Base-by-base conservation (phyloP, 1,140 invertebrate genomes). In the Sitodiplosis mosellana region DNA sequence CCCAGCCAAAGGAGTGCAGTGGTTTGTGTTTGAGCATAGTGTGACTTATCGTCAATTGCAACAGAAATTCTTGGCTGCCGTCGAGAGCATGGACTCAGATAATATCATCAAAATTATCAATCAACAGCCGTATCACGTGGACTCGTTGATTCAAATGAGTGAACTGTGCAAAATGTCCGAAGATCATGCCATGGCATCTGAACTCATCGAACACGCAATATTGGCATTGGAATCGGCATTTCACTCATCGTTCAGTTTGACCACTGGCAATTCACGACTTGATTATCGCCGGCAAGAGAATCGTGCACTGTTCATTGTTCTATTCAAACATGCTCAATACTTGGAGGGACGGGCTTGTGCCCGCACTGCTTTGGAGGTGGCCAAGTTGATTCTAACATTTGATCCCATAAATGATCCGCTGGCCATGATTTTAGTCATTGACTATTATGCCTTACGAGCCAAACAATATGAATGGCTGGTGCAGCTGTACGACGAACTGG, bases 391-490 rank as follows among this genome's bases (percentile, higher is more conserved):
- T 21, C 61, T 83, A 33, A 83, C 81, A 40, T 61, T 94, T 19
- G 87, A 92, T 61, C 86, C 87, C 1, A 78, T 83, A 27, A 71
- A 63, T 33, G 91, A 96, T 69, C 91, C 91, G 1, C 57, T 94
- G 49, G 85, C 80, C 20, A 73, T 83, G 10, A 67, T 87, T 33
- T 68, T 93, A 18, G 73, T 82, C 52, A 77, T 96, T 2, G 90
- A 95, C 60, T 88, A 87, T 52, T 87, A 90, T 61, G 88, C 90
- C 0, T 57, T 95, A 33, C 67, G 84, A 49, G 75, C 82, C 42
- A 76, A 76, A 46, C 82, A 94, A 65, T 87, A 83, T 58, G 64
- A 75, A n/a, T 94, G 88, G 81, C 69, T 90, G 0, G 68, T 81
- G 5, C 70, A 87, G 43, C 79, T 83, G 41, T 75, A 74, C 46